Evolutionary conservation across 2,888 invertebrate species (phyloP), one percentile per base, ranked within the genome.

Genomic region (Caenorhabditis japonica): DNA sequence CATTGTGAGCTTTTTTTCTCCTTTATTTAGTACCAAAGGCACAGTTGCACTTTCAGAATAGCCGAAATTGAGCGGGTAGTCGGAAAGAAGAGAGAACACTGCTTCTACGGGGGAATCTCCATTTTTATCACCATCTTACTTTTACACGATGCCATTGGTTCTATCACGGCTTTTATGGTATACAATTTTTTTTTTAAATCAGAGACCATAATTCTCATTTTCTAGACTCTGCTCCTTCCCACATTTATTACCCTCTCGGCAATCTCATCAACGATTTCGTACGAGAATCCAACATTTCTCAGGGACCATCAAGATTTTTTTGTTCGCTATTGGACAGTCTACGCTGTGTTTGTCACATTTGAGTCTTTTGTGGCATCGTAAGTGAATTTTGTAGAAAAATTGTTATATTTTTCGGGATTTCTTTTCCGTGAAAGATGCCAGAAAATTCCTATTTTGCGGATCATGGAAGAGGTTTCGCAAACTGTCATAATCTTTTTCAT

Each of bases 321-420:
- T 19, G 38, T 59, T n/a, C 34, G 44, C 4, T 71, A 71, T 36
- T 71, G 71, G 71, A 51, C 58, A 10, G 62, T 64, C 13, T 71
- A 71, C 38, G 58, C 58, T 0, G 49, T 59, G 3, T 71, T 71
- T 8, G 51, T 71, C 21, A 44, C 53, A 13, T 19, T 17, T 13
- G 71, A 71, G 39, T 58, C 52, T 17, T 64, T 62, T 27, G 10
- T 71, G 12, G 17, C 71, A 4, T 58, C 71, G 70, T 70, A n/a
- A n/a, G n/a, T n/a, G 8, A 21, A 51, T 60, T 53, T 41, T 27
- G 30, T 5, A 30, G 10, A 30, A 30, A 30, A n/a, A n/a, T n/a
- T n/a, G n/a, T n/a, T n/a, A n/a, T n/a, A n/a, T n/a, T n/a, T n/a
- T n/a, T n/a, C n/a, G n/a, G n/a, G n/a, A n/a, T n/a, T n/a, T n/a